These are phyloP conservation scores for Cryptocheilus praepositus DNA, from an alignment of 2,888 invertebrate species.

Conservation along the genomic window DNA sequence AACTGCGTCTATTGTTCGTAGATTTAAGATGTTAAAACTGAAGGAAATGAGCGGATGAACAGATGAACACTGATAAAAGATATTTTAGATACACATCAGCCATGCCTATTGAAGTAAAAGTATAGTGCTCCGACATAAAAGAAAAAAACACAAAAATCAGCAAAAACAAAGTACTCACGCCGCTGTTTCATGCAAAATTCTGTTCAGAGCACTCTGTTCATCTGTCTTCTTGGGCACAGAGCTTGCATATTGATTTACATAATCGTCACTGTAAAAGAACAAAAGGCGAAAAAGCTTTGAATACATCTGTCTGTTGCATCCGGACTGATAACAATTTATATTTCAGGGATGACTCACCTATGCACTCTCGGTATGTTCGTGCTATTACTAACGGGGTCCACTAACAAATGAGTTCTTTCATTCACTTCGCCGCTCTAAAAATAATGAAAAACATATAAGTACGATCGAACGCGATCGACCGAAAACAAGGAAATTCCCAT, in stretches of 20 bases:
- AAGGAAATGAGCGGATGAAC: too few species aligned
- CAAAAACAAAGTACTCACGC: conserved; percentile 79
- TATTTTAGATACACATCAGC: too few species aligned
- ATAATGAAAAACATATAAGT: conserved; percentile 27
- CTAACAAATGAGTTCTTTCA: conserved; percentile 87
- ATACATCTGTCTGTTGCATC: not conserved
- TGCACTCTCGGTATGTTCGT: conserved; percentile 84
- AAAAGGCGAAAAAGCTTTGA: conserved; percentile 18
- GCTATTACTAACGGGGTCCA: conserved; percentile 86
- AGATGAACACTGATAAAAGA: too few species aligned
- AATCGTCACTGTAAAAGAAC: conserved; percentile 78
- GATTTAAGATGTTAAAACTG: too few species aligned
- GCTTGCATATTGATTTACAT: conserved; percentile 79
- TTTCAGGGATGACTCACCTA: conserved; percentile 69
- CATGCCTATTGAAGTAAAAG: not conserved
- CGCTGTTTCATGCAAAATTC: conserved; percentile 92
- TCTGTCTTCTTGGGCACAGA: conserved; percentile 87
- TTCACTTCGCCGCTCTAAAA: conserved; percentile 79
- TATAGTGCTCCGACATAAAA: not conserved
- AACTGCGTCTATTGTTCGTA: too few species aligned
- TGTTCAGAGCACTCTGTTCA: conserved; percentile 92
- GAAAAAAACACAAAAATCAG: conserved; percentile 45
- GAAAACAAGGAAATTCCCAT: not conserved
- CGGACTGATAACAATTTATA: conserved; percentile 1
- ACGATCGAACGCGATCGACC: not conserved